Percentiles rank a stretch among this genome's conserved stretches.
phyloP scores from a whole-genome alignment of 2,113 vertebrate genomes.

The Corythaixoides concolor region DNA sequence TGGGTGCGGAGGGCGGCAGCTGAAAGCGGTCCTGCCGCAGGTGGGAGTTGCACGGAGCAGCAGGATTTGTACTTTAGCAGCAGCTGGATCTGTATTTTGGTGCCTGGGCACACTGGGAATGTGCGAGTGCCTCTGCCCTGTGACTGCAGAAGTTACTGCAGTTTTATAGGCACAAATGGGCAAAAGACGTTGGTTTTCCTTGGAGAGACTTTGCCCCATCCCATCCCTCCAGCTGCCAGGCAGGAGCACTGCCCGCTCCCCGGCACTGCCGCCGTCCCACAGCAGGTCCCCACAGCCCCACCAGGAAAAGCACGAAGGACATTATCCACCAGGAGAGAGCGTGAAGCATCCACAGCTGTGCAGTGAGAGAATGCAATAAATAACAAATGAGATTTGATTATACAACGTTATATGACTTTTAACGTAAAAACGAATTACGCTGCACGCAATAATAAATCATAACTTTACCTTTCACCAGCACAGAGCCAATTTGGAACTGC shows the following conservation, averaged over 20 bases:
- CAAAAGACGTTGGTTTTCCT: not conserved
- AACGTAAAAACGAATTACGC: not conserved
- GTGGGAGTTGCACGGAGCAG: not conserved
- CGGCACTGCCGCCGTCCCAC: accelerated
- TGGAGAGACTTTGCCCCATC: not conserved
- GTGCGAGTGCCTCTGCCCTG: not conserved
- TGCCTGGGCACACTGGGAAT: not conserved
- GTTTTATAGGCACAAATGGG: not conserved
- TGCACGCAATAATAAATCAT: not conserved
- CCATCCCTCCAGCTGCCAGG: accelerated
- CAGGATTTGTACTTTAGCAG: not conserved
- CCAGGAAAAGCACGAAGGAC: not conserved
- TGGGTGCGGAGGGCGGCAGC: not conserved
- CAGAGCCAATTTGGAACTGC: not conserved
- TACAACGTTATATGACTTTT: not conserved
- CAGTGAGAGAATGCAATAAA: not conserved
- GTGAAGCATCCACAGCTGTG: not conserved
- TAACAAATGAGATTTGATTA: not conserved
- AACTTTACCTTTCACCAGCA: not conserved
- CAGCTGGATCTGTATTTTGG: not conserved
- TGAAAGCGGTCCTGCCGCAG: accelerated
- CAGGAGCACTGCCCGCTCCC: not conserved
- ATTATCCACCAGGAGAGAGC: not conserved
- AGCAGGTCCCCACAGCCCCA: not conserved
- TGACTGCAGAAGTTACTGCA: not conserved